A percentile compares a stretch with the other conserved stretches of the same genome.
Evolutionary conservation across 2,797 vertebrate genomes (phyloP).

Genomic region (Hozukius guyotensis): DNA sequence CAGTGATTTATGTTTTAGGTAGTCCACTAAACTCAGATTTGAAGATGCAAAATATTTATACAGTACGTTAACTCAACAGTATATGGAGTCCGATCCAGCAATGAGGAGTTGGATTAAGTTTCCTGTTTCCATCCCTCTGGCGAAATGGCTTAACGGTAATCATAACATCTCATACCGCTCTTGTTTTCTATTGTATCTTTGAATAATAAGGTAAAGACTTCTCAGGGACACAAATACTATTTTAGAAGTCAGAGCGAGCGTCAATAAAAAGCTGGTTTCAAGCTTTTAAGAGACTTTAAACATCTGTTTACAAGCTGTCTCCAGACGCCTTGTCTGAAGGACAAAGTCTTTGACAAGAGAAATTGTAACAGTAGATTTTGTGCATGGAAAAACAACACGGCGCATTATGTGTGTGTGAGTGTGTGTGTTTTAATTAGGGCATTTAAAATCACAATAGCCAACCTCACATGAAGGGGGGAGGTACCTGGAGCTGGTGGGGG

Average conservation of each 20-base stretch:
- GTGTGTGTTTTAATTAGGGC: conserved; percentile 26
- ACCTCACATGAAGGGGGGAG: conserved; percentile 21
- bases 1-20: conserved; percentile 36
- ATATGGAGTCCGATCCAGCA: neutral
- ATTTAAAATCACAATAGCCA: conserved; percentile 6
- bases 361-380: conserved; percentile 11
- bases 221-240: neutral
- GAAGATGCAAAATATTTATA: conserved; percentile 11
- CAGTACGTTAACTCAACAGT: neutral
- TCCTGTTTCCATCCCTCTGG: neutral
- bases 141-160: neutral
- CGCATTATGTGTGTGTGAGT: neutral
- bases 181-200: neutral
- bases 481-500: neutral
- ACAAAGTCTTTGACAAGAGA: conserved; percentile 28
- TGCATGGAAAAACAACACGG: conserved; percentile 31
- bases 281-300: conserved; percentile 52
- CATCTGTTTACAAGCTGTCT: conserved; percentile 55
- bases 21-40: conserved; percentile 12
- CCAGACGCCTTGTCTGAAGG: conserved; percentile 38
- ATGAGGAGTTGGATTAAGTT: neutral
- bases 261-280: conserved; percentile 39
- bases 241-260: neutral
- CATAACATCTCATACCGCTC: neutral
- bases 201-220: neutral